A percentile compares a stretch with the other conserved stretches of the same genome.
Evolutionary conservation across 2,113 vertebrate species (phyloP).

Genomic region (Sylvicapra grimmia): DNA sequence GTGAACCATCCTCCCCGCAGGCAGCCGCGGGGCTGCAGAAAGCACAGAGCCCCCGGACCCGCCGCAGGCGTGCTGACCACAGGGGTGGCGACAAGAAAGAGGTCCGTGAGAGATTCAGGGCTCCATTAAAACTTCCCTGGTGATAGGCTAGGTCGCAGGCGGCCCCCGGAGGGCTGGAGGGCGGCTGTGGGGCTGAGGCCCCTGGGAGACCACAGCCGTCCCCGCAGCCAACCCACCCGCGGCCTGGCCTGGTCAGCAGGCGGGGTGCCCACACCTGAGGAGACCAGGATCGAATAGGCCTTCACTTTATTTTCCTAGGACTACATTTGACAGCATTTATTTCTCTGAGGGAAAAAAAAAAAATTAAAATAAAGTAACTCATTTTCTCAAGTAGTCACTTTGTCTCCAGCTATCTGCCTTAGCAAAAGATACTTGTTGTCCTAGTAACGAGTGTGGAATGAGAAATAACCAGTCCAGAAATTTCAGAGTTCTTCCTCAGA

Average conservation of each 20-base stretch:
- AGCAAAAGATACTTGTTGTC: background rate
- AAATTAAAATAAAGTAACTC: background rate
- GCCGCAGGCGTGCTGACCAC: background rate
- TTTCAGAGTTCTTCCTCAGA: background rate
- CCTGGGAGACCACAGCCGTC: background rate
- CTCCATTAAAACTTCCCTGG: background rate
- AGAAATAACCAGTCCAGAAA: background rate
- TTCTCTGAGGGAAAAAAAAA: background rate
- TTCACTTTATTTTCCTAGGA: background rate
- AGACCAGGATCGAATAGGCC: background rate
- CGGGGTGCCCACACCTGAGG: background rate
- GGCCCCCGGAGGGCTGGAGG: background rate
- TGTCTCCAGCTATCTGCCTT: background rate
- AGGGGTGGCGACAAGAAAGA: background rate
- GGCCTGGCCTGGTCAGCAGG: background rate
- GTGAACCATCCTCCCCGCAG: background rate
- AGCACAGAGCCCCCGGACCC: accelerated
- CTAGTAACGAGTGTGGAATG: background rate
- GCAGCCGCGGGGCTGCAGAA: background rate
- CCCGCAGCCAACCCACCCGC: accelerated
- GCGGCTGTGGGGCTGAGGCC: background rate
- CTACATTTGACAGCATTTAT: background rate
- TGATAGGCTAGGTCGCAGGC: accelerated
- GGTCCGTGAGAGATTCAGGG: background rate
- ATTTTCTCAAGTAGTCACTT: background rate